A percentile compares a stretch with the other conserved stretches of the same genome.
Conservation (phyloP, 2,113 vertebrate genomes). For the Pituophis catenifer region DNA sequence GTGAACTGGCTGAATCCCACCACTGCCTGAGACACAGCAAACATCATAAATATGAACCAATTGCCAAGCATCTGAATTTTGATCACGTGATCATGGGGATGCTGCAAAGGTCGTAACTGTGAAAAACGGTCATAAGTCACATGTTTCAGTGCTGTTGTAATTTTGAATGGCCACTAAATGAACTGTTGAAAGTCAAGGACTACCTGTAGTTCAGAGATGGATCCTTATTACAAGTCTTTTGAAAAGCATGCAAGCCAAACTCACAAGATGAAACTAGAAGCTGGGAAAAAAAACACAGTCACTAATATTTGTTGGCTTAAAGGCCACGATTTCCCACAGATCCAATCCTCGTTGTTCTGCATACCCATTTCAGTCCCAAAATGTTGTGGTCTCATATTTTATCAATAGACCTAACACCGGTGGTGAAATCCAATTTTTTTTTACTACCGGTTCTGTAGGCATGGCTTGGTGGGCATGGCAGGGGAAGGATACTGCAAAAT, state of each 20-base stretch:
- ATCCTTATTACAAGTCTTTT: background rate
- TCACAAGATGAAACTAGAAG: background rate
- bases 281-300: background rate
- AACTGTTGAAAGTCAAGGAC: background rate
- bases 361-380: background rate
- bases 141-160: background rate
- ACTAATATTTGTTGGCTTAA: background rate
- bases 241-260: background rate
- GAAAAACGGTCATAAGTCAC: background rate
- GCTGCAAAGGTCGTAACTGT: background rate
- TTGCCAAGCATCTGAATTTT: too few relatives aligned
- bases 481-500: too few relatives aligned
- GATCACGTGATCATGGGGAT: background rate
- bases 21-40: background rate
- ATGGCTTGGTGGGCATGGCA: too few relatives aligned
- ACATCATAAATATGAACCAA: background rate
- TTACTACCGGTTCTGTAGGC: too few relatives aligned
- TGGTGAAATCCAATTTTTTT: too few relatives aligned
- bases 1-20: too few relatives aligned
- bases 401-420: background rate
- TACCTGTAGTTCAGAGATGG: background rate
- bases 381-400: background rate
- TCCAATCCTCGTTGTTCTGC: background rate
- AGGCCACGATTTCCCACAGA: background rate
- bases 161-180: background rate